These are phyloP conservation scores for Stenodera caucasica DNA, from an alignment of 2,888 invertebrate species.

Conservation along the genomic window DNA sequence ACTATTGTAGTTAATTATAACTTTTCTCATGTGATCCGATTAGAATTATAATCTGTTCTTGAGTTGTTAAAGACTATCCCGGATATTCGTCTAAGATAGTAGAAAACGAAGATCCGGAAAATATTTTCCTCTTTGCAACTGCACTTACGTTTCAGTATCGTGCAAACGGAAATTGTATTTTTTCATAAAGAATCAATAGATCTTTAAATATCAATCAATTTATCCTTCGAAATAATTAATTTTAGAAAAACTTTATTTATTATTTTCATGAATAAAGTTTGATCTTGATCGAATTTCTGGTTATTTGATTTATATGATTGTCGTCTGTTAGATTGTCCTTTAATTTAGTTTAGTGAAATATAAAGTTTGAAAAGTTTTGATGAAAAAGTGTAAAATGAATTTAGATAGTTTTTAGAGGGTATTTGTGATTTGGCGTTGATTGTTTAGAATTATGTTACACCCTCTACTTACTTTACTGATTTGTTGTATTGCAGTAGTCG, in stretches of 20 bases:
- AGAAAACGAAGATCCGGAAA: not conserved
- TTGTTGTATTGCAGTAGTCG: constrained; percentile 14
- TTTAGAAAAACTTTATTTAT: not conserved
- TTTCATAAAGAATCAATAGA: not conserved
- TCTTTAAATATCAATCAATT: not conserved
- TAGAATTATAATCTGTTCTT: too few species aligned
- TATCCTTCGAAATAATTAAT: not conserved
- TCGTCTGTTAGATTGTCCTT: constrained; percentile 22
- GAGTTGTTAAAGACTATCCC: not conserved
- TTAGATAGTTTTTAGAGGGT: constrained; percentile 12
- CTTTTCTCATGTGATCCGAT: too few species aligned
- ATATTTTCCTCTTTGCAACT: constrained; percentile 4
- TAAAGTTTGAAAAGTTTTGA: constrained; percentile 26
- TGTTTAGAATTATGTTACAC: constrained; percentile 11
- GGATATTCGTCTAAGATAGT: not conserved
- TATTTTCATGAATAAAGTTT: too few species aligned
- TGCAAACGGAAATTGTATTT: not conserved
- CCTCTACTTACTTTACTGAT: constrained; percentile 28
- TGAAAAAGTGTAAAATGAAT: constrained; percentile 17
- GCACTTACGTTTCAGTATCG: not conserved
- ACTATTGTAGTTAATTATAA: too few species aligned
- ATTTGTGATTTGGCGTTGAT: constrained; percentile 5
- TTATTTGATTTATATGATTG: constrained; percentile 25
- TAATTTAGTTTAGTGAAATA: constrained; percentile 26
- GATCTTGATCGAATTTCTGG: too few species aligned